Evolutionary conservation across 2,888 invertebrate species (phyloP).

Genomic region (Arge pagana): DNA sequence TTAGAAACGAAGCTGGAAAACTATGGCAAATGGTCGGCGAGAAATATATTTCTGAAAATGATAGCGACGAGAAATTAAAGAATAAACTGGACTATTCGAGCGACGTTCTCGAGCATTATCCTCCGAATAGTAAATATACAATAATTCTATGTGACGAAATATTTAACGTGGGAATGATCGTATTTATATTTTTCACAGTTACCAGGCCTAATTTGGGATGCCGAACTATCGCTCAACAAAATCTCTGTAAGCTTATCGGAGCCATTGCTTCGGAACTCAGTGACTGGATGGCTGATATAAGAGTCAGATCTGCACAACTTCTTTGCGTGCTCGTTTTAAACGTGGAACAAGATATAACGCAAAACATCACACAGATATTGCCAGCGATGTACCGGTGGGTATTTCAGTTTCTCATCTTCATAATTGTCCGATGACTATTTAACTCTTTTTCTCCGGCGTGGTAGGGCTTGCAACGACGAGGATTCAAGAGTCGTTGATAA

Average conservation of each 20-base stretch:
- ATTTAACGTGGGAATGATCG: not conserved
- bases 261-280: slow-evolving; percentile 74
- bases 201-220: slow-evolving; percentile 87
- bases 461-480: slow-evolving; percentile 68
- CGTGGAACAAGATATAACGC: slow-evolving; percentile 75
- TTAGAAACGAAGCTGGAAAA: slow-evolving; percentile 66
- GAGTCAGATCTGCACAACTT: slow-evolving; percentile 73
- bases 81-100: slow-evolving; percentile 79
- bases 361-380: slow-evolving; percentile 66
- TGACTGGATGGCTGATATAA: slow-evolving; percentile 74
- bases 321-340: slow-evolving; percentile 74
- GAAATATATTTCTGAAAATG: slow-evolving; percentile 84
- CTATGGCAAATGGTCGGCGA: slow-evolving; percentile 77
- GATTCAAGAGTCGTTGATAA: slow-evolving; percentile 67
- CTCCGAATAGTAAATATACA: slow-evolving; percentile 61
- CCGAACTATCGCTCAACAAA: slow-evolving; percentile 74
- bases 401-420: not conserved
- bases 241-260: slow-evolving; percentile 74
- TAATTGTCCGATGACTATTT: not conserved
- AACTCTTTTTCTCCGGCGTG: not conserved
- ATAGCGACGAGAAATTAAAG: slow-evolving; percentile 74
- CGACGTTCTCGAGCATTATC: slow-evolving; percentile 74
- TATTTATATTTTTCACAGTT: slow-evolving; percentile 56
- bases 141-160: not conserved
- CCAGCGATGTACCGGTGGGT: slow-evolving; percentile 63